Base-by-base conservation (phyloP, 2,113 vertebrate genomes). In the Pseudois nayaur region DNA sequence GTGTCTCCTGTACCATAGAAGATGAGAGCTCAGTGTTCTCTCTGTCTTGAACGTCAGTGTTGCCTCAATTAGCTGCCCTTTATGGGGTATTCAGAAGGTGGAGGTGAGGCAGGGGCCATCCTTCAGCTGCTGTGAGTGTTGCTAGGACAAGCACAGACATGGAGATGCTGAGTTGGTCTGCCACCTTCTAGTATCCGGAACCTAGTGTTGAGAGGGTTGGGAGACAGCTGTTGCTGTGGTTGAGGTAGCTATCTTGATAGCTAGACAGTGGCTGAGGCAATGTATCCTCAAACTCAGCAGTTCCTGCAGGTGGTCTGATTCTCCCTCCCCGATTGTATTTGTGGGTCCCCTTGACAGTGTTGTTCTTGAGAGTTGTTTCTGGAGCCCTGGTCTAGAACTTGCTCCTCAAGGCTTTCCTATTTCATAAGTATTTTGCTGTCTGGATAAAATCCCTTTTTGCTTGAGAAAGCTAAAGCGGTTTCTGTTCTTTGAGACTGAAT, bases 391-490 rank as follows among this genome's bases (percentile, higher is more conserved):
- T 62, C 54, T 79, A 83, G 54, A 84, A 48, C 4, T 64, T 52
- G 17, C 14, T 91, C 76, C n/a, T 91, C 78, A n/a, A 89, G 14
- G 2, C 23, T 89, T 71, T 55, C 54, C 14, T 79, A 3, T 54
- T 71, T 67, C 31, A 0, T 83, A 79, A n/a, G 54, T 71, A 12
- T 59, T 88, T 48, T 76, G 43, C 40, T 64, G 13, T 40, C 45
- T 85, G 36, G 67, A 50, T 64, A 25, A 62, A 55, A 84, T 90
- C 21, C 57, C 64, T 82, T 54, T 88, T 64, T 86, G 45, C 54
- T 67, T 74, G 74, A 57, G 52, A 91, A 91, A 74, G 13, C 83
- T 89, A 52, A 88, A 82, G 10, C 0, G 3, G 54, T 76, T 71
- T 71, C 74, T 78, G 21, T 12, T 85, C 79, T 95, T 91, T 36